Evolutionary conservation across 2,888 invertebrate genomes (phyloP).

Genomic region (Meloe dianella): DNA sequence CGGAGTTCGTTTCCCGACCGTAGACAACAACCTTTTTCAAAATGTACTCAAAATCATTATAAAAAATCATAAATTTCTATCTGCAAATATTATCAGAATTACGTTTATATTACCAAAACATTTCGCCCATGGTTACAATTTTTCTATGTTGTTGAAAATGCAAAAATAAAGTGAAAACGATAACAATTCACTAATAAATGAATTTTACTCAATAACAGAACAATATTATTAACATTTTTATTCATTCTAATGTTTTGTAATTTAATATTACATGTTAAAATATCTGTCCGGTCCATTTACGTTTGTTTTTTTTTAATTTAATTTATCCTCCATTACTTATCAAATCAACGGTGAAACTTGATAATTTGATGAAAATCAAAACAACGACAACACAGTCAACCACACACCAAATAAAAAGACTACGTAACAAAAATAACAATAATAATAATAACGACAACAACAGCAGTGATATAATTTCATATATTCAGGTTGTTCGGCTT

Average conservation of each 20-base stretch:
- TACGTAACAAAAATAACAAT: not conserved
- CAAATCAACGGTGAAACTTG: not conserved
- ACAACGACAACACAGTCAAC: not conserved
- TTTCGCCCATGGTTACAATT: not conserved
- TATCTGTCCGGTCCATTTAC: too few relatives aligned
- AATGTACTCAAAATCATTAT: too few relatives aligned
- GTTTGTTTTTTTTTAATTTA: too few relatives aligned
- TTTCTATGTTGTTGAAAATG: not conserved
- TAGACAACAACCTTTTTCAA: too few relatives aligned
- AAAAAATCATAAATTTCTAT: too few relatives aligned
- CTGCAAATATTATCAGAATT: not conserved
- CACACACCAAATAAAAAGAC: not conserved
- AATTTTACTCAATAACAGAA: not conserved
- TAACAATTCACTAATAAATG: not conserved
- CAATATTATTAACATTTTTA: not conserved
- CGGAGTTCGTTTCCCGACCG: too few relatives aligned
- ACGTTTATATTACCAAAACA: too few relatives aligned
- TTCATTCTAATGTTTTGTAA: not conserved
- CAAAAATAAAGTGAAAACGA: not conserved
- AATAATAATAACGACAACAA: not conserved
- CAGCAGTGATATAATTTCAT: not conserved
- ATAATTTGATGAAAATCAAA: too few relatives aligned
- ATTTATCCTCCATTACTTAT: not conserved
- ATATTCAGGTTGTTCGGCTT: slow-evolving; percentile 8
- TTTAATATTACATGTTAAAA: too few relatives aligned